Percentiles rank a stretch among this genome's conserved stretches.
Conservation (phyloP, 2,888 invertebrate genomes). For the Baronia brevicornis region DNA sequence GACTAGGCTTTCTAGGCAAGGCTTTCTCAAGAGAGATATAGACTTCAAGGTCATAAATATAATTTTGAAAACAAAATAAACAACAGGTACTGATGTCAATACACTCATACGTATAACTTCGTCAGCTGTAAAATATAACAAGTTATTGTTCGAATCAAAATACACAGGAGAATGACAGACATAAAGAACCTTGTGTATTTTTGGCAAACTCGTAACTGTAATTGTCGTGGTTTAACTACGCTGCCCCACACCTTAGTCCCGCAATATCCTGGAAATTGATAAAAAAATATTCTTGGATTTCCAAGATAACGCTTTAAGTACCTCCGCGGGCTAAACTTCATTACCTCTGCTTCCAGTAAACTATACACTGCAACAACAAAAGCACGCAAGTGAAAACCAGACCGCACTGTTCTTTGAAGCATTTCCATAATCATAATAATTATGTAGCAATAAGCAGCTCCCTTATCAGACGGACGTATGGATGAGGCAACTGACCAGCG, state of each 20-base stretch:
- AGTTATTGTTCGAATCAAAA: too few species aligned
- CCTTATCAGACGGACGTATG: slow-evolving; percentile 47
- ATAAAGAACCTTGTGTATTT: too few species aligned
- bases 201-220: slow-evolving; percentile 11
- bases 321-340: slow-evolving; percentile 4
- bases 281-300: slow-evolving; percentile 12
- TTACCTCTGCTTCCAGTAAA: slow-evolving; percentile 13
- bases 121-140: too few species aligned
- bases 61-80: too few species aligned
- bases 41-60: too few species aligned
- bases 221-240: slow-evolving; percentile 4
- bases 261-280: slow-evolving; percentile 13
- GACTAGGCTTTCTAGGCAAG: too few species aligned
- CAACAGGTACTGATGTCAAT: too few species aligned
- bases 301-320: slow-evolving; percentile 13
- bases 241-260: slow-evolving; percentile 14
- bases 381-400: slow-evolving; percentile 22
- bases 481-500: slow-evolving; percentile 45
- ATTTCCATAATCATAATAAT: slow-evolving; percentile 61
- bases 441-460: slow-evolving; percentile 46
- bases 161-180: too few species aligned
- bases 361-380: slow-evolving; percentile 25
- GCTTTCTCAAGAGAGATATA: too few species aligned
- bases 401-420: slow-evolving; percentile 45
- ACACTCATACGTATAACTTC: too few species aligned